Conservation (phyloP, 2,888 invertebrate species). For the Muscina levida region DNA sequence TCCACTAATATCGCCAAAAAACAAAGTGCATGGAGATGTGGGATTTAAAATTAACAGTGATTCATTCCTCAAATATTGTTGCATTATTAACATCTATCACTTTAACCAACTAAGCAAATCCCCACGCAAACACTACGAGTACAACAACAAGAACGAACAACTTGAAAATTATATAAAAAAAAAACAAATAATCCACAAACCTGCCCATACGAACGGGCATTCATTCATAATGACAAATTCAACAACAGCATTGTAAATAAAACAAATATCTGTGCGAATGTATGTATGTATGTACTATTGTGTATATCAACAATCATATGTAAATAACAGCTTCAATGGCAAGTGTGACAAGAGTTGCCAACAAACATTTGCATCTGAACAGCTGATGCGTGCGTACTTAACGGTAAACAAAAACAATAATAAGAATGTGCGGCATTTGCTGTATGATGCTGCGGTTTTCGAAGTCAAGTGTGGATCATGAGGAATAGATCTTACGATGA, state of each 20-base stretch:
- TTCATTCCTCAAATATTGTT: not conserved
- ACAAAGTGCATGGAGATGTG: not conserved
- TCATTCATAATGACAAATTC: constrained; percentile 12
- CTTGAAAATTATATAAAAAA: constrained; percentile 1
- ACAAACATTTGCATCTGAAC: not conserved
- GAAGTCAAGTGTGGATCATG: too few species aligned
- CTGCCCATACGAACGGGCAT: not conserved
- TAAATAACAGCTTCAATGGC: constrained; percentile 39
- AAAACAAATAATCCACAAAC: constrained; percentile 11
- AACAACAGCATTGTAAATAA: constrained; percentile 29
- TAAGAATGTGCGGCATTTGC: too few species aligned
- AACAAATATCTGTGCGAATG: constrained; percentile 6
- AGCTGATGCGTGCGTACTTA: constrained; percentile 1
- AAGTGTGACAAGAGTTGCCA: constrained; percentile 32
- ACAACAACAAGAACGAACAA: not conserved
- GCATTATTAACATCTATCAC: not conserved
- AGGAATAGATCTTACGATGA: too few species aligned
- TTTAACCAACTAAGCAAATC: too few species aligned
- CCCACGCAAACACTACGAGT: not conserved
- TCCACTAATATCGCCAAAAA: too few species aligned
- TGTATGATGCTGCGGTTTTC: too few species aligned
- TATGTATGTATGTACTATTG: not conserved
- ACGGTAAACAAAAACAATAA: not conserved
- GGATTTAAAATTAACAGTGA: not conserved
- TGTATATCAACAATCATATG: not conserved